Evolutionary conservation across 2,113 vertebrate species (phyloP).

Genomic region (pig (Sus scrofa)): T2T-Sscrofa CM000816.6:1879001-1879500

Average conservation of each 20-base stretch:
- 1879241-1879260: rapidly evolving
- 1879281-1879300: rapidly evolving
- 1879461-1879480: rapidly evolving
- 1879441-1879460: rapidly evolving
- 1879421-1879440: rapidly evolving
- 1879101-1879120: too few species aligned
- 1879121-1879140: neutral
- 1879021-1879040: rapidly evolving
- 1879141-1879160: rapidly evolving
- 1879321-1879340: rapidly evolving
- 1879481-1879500: neutral
- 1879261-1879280: rapidly evolving
- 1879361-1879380: neutral
- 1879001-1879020: neutral
- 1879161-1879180: neutral
- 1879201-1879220: rapidly evolving
- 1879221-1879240: rapidly evolving
- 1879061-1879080: rapidly evolving
- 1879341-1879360: too few species aligned
- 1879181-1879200: rapidly evolving
- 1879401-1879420: rapidly evolving
- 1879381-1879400: neutral
- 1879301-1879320: rapidly evolving
- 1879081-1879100: rapidly evolving
- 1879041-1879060: too few species aligned